A percentile compares a stretch with the other conserved stretches of the same genome.
phyloP scores from a whole-genome alignment of 1,140 invertebrate species.

The Triops cancriformis region DNA sequence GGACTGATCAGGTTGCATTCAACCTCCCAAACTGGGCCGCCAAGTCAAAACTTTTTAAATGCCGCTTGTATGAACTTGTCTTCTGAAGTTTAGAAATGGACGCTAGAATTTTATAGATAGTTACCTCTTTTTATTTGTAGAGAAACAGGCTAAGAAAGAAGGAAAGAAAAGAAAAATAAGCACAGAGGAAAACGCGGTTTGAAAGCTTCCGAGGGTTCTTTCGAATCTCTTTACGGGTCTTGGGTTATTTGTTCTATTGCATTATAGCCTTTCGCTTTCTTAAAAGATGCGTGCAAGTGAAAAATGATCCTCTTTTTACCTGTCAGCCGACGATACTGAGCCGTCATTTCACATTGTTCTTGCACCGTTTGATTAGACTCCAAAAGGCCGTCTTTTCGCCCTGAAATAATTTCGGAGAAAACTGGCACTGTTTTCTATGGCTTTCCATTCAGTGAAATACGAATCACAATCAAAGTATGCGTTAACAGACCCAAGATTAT shows the following conservation, averaged over 20 bases:
- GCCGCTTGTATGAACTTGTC: too few species aligned
- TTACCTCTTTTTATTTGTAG: neutral
- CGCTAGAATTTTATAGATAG: neutral
- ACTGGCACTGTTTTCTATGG: too few species aligned
- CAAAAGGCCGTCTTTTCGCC: neutral
- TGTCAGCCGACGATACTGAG: neutral
- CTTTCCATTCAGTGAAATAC: too few species aligned
- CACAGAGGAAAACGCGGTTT: neutral
- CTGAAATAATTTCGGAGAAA: too few species aligned
- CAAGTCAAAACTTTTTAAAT: neutral
- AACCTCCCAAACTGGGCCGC: neutral
- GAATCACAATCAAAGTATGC: too few species aligned
- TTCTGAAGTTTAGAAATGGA: neutral
- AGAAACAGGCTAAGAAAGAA: neutral
- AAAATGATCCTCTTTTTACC: constrained; percentile 14
- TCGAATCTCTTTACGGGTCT: neutral
- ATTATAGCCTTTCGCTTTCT: neutral
- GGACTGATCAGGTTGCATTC: neutral
- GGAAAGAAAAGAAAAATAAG: neutral
- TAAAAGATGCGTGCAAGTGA: constrained; percentile 1
- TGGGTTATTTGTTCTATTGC: neutral
- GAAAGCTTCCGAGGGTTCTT: neutral
- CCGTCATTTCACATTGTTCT: constrained; percentile 13
- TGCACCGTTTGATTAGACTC: neutral
- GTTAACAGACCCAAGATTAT: too few species aligned